Conservation (phyloP, 2,888 invertebrate species). For the Agrochola lota region DNA sequence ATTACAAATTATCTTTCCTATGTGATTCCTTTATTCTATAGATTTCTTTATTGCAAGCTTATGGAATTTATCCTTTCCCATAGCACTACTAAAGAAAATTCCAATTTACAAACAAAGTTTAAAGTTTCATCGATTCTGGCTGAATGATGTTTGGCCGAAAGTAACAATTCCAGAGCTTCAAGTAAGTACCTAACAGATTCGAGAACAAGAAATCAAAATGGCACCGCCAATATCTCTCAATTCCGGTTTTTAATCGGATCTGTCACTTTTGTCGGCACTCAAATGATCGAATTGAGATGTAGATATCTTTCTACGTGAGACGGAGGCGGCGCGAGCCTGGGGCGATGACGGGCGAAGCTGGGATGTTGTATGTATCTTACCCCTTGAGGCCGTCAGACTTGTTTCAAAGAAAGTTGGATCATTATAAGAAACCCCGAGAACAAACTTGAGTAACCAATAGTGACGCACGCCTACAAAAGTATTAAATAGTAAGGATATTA, state of each 20-base stretch:
- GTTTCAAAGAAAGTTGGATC: slow-evolving; percentile 41
- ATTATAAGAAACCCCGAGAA: slow-evolving; percentile 14
- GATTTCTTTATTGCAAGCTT: not conserved
- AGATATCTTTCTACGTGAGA: slow-evolving; percentile 31
- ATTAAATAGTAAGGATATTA: not conserved
- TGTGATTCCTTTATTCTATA: not conserved
- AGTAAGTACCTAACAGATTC: not conserved
- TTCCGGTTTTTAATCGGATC: slow-evolving; percentile 34
- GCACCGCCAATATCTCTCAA: slow-evolving; percentile 13
- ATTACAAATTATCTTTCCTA: not conserved
- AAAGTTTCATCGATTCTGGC: not conserved
- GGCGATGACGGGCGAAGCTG: slow-evolving; percentile 31
- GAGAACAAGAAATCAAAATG: slow-evolving; percentile 9
- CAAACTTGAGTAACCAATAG: slow-evolving; percentile 1
- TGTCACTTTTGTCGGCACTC: slow-evolving; percentile 24
- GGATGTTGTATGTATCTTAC: slow-evolving; percentile 18
- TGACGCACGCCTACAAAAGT: slow-evolving; percentile 9
- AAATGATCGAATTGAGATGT: slow-evolving; percentile 30
- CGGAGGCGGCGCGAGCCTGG: slow-evolving; percentile 12
- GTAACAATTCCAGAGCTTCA: not conserved
- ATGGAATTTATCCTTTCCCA: slow-evolving; percentile 12
- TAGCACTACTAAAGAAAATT: not conserved
- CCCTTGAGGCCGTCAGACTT: slow-evolving; percentile 34
- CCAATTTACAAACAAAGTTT: not conserved
- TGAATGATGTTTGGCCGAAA: not conserved